Conservation (phyloP, 2,797 vertebrate species). For the Trachurus trachurus region DNA sequence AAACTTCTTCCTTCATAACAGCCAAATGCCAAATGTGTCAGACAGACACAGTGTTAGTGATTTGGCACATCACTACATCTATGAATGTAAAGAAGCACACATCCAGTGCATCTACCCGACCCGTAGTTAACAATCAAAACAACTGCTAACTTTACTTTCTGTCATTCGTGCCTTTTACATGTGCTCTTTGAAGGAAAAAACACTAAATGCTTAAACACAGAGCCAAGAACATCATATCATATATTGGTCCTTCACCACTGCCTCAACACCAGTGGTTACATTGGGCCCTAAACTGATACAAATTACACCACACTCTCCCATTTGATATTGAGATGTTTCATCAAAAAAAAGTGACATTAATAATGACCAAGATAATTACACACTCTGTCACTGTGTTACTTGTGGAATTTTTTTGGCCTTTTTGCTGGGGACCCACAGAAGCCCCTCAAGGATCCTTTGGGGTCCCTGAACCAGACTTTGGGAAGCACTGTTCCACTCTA, state of each 20-base stretch:
- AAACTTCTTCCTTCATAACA: not conserved
- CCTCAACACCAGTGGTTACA: not conserved
- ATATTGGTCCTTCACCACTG: not conserved
- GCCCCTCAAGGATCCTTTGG: no score
- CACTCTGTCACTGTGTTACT: no score
- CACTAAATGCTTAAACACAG: not conserved
- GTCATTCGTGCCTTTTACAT: not conserved
- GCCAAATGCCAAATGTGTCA: not conserved
- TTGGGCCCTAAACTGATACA: no score
- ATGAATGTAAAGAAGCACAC: not conserved
- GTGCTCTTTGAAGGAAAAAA: conserved; percentile 5
- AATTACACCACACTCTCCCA: no score
- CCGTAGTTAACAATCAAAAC: not conserved
- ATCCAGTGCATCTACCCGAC: not conserved
- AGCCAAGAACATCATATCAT: conserved; percentile 4
- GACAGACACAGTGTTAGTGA: no score
- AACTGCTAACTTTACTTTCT: not conserved
- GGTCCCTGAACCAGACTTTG: no score
- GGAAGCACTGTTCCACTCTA: no score
- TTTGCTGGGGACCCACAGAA: no score
- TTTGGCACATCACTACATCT: not conserved
- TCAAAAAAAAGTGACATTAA: no score
- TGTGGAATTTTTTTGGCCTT: no score
- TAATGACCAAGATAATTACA: no score
- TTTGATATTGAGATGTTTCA: no score